phyloP scores from a whole-genome alignment of 2,888 invertebrate genomes.

The Sinhomidia bicolor region DNA sequence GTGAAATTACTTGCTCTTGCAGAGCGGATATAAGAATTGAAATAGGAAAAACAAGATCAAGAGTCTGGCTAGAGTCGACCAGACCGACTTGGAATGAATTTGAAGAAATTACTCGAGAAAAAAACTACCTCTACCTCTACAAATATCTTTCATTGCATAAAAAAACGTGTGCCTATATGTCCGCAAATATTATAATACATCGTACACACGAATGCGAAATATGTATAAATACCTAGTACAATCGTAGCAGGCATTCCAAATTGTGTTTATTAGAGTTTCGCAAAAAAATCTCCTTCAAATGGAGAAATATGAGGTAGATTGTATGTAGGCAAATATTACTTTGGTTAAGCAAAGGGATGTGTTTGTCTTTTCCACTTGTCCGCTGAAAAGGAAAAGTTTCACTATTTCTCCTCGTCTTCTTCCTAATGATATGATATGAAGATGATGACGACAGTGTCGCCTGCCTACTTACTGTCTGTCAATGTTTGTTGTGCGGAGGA shows the following conservation, averaged over 20 bases:
- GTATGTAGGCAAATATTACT: slow-evolving; percentile 11
- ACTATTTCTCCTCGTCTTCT: slow-evolving; percentile 6
- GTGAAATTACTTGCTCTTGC: slow-evolving; percentile 23
- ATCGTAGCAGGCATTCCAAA: neutral
- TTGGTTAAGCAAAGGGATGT: slow-evolving; percentile 22
- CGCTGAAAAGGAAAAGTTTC: neutral
- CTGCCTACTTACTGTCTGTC: neutral
- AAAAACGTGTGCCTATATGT: neutral
- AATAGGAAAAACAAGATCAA: neutral
- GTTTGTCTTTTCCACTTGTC: slow-evolving; percentile 13
- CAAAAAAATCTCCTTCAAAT: neutral
- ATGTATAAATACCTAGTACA: neutral
- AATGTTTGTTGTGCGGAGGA: neutral
- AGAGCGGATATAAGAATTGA: neutral
- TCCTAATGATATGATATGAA: neutral
- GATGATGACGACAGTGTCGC: neutral
- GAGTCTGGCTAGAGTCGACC: neutral
- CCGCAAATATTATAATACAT: too few species aligned
- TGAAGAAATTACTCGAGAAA: neutral
- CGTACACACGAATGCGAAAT: too few species aligned
- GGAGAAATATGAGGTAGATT: neutral
- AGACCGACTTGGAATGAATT: slow-evolving; percentile 10
- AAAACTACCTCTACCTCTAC: neutral
- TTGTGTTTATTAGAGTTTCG: neutral
- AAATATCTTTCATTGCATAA: neutral